Percentiles rank a stretch among this genome's conserved stretches.
phyloP scores from a whole-genome alignment of 1,140 invertebrate species.

The Luehdorfia chinensis region DNA sequence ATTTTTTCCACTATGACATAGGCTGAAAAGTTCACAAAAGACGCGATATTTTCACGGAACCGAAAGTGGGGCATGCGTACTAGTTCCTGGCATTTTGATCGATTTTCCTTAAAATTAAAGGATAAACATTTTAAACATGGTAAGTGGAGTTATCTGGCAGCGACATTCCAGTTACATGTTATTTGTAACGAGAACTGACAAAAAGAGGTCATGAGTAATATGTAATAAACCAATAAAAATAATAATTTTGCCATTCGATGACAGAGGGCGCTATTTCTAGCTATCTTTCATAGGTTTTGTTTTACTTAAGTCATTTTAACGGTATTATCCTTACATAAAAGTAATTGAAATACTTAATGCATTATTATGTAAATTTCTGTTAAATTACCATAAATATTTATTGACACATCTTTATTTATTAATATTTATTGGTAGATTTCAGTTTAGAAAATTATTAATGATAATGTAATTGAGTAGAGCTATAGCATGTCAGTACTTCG shows the following conservation, averaged over 20 bases:
- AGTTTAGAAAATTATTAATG: too few relatives aligned
- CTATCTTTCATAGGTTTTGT: too few relatives aligned
- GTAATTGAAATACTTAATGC: too few relatives aligned
- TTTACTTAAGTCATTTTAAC: too few relatives aligned
- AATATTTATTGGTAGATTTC: too few relatives aligned
- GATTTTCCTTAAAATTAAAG: conserved; percentile 54
- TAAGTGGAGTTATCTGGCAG: conserved; percentile 30
- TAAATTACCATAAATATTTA: too few relatives aligned
- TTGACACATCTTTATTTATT: too few relatives aligned
- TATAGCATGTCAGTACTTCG: too few relatives aligned
- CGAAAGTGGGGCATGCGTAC: conserved; percentile 61
- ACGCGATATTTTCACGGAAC: conserved; percentile 54
- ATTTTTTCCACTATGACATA: conserved; percentile 57
- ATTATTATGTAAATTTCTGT: too few relatives aligned
- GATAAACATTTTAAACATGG: conserved; percentile 31
- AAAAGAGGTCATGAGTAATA: conserved; percentile 60
- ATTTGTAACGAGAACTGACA: conserved; percentile 43
- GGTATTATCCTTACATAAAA: too few relatives aligned
- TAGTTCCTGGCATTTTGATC: conserved; percentile 43
- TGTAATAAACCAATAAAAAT: conserved; percentile 34
- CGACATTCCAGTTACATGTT: conserved; percentile 27
- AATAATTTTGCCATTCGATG: conserved; percentile 45
- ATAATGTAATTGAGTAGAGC: too few relatives aligned
- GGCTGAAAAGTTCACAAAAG: conserved; percentile 60
- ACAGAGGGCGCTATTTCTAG: conserved; percentile 53